Evolutionary conservation across 1,140 invertebrate genomes (phyloP), one percentile per base, ranked within the genome.

Genomic region (Drosophila sp.): DNA sequence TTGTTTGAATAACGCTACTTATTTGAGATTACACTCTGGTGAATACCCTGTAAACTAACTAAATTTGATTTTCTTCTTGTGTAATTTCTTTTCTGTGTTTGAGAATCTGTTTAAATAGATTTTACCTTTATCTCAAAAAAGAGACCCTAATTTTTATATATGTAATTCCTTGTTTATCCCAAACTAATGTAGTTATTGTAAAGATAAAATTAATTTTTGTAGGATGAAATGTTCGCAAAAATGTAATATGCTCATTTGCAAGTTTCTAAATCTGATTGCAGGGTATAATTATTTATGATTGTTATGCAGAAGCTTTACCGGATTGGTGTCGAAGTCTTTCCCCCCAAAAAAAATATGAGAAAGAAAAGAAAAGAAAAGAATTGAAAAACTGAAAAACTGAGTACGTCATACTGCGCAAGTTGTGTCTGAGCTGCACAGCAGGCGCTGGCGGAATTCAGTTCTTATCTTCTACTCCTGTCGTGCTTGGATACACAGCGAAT

Each of bases 381-480:
- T n/a, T n/a, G n/a, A n/a, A n/a, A n/a, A n/a, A n/a, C n/a, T n/a
- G n/a, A n/a, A n/a, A n/a, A n/a, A n/a, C n/a, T n/a, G 25, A 48
- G 13, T 57, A 64, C 67, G 67, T 71, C 67, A 71, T 71, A 72
- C 69, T 72, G 69, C 43, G 69, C 69, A 65, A 66, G 48, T 53
- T 66, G 53, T 57, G 69, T 66, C 36, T 32, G 69, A 72, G 36
- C 51, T 66, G 62, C 69, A 72, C 69, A 72, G 69, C 69, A 72
- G 69, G 69, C 62, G 63, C 69, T 72, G 69, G 53, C 63, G 53
- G 69, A 72, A 45, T 50, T 66, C 41, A 58, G 69, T 72, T 65
- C 69, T 72, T 72, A 72, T 72, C 69, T 72, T 48, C 51, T 72
- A 43, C 62, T 57, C 40, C 62, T 72, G 62, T 72, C 62, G 69